A percentile compares a stretch with the other conserved stretches of the same genome.
phyloP scores from a whole-genome alignment of 2,113 vertebrate species.

The Vombatus ursinus region DNA sequence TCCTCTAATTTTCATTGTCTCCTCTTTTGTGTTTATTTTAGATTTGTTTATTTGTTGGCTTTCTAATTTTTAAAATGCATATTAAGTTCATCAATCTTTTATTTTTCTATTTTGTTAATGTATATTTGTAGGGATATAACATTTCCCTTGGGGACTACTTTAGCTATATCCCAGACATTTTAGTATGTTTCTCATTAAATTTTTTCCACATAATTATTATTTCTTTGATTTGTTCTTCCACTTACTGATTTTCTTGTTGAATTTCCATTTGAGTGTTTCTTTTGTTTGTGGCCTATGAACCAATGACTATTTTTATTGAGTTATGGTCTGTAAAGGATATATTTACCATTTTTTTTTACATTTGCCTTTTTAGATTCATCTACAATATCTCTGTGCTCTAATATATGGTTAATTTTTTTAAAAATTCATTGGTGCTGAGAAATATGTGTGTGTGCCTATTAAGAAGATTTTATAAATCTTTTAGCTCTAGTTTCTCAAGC shows the following conservation, averaged over 20 bases:
- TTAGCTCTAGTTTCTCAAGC: not conserved
- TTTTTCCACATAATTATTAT: not conserved
- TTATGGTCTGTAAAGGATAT: too few relatives aligned
- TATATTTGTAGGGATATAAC: not conserved
- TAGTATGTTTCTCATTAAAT: not conserved
- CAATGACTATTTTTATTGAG: too few relatives aligned
- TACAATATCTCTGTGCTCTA: not conserved
- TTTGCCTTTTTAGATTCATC: not conserved
- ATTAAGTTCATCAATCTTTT: not conserved
- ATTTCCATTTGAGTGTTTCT: too few relatives aligned
- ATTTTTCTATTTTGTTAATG: not conserved
- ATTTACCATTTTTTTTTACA: not conserved
- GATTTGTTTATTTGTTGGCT: not conserved
- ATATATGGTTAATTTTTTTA: not conserved
- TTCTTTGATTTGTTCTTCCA: not conserved
- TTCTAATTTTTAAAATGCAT: not conserved
- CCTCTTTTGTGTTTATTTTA: not conserved
- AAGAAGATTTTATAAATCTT: not conserved
- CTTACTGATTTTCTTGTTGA: not conserved
- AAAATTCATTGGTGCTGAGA: not conserved
- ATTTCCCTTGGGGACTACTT: not conserved
- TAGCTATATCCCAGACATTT: not conserved
- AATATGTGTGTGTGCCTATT: too few relatives aligned
- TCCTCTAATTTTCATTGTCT: not conserved
- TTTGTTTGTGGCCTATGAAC: too few relatives aligned